Conservation (phyloP, 30 jellyfish, hydroid and myxozoan genomes). For the Mastigias papua region DNA sequence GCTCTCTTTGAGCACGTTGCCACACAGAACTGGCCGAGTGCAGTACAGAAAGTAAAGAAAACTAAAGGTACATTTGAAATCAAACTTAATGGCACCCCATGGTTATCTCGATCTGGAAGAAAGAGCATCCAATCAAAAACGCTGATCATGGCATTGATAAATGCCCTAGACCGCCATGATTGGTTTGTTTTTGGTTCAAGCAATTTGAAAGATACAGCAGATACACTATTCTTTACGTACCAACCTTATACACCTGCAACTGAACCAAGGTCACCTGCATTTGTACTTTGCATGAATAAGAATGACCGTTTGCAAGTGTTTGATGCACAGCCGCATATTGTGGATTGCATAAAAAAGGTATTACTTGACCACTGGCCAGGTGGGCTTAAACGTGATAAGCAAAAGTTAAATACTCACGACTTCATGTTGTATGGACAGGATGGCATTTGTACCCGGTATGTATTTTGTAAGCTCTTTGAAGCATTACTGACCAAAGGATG, state of each 20-base stretch:
- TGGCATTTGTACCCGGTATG: slow-evolving; percentile 54
- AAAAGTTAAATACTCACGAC: slow-evolving; percentile 58
- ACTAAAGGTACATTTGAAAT: slow-evolving; percentile 29
- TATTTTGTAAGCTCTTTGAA: slow-evolving; percentile 62
- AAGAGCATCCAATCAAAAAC: slow-evolving; percentile 41
- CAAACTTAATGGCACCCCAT: slow-evolving; percentile 75
- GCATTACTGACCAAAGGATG: slow-evolving; percentile 66
- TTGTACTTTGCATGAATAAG: slow-evolving; percentile 44
- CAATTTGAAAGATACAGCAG: slow-evolving; percentile 43
- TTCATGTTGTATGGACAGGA: slow-evolving; percentile 65
- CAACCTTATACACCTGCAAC: slow-evolving; percentile 5
- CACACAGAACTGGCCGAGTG: slow-evolving; percentile 31
- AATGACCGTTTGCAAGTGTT: slow-evolving; percentile 69
- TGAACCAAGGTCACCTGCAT: slow-evolving; percentile 53
- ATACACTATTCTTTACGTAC: slow-evolving; percentile 51
- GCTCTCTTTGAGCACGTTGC: slow-evolving; percentile 24
- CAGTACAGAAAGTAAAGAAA: neutral
- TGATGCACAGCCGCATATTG: slow-evolving; percentile 49
- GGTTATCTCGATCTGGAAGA: slow-evolving; percentile 44
- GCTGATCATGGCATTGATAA: slow-evolving; percentile 49
- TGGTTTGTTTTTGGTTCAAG: slow-evolving; percentile 60
- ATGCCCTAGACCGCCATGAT: slow-evolving; percentile 27
- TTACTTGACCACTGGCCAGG: slow-evolving; percentile 59
- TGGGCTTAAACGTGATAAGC: slow-evolving; percentile 72
- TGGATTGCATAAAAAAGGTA: slow-evolving; percentile 19